These are phyloP conservation scores for Daktulosphaira vitifoliae DNA, from an alignment of 1,140 invertebrate genomes.

Conservation along the genomic window DNA sequence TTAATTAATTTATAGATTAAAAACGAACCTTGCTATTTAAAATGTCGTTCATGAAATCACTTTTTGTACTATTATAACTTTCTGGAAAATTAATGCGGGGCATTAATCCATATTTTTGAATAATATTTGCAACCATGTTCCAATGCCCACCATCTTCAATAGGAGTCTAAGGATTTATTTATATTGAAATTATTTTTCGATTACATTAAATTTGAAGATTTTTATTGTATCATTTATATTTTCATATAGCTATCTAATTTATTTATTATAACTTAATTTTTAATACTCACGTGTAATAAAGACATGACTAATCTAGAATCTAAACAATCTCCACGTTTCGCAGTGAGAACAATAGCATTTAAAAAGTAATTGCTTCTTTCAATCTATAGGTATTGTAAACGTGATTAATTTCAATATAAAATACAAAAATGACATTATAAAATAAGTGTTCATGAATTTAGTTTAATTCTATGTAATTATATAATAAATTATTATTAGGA, in stretches of 20 bases:
- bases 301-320: constrained; percentile 68
- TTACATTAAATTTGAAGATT: too few species aligned
- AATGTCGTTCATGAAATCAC: constrained; percentile 62
- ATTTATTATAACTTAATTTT: too few species aligned
- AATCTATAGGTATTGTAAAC: constrained; percentile 54
- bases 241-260: too few species aligned
- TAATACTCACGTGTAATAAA: constrained; percentile 52
- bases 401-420: too few species aligned
- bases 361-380: constrained; percentile 79
- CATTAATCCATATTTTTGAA: constrained; percentile 80
- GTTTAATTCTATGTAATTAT: too few species aligned
- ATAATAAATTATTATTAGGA: too few species aligned
- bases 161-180: constrained; percentile 61
- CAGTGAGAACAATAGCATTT: constrained; percentile 67
- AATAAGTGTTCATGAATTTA: too few species aligned
- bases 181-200: too few species aligned
- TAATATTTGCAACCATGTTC: constrained; percentile 81
- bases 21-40: constrained; percentile 68
- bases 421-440: too few species aligned
- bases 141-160: constrained; percentile 81
- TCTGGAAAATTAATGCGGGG: constrained; percentile 78
- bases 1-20: too few species aligned
- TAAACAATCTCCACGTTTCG: constrained; percentile 60
- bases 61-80: constrained; percentile 63
- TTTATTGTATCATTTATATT: too few species aligned